These are phyloP conservation scores for Callionymus lyra DNA, from an alignment of 2,113 vertebrate species.

Conservation along the genomic window DNA sequence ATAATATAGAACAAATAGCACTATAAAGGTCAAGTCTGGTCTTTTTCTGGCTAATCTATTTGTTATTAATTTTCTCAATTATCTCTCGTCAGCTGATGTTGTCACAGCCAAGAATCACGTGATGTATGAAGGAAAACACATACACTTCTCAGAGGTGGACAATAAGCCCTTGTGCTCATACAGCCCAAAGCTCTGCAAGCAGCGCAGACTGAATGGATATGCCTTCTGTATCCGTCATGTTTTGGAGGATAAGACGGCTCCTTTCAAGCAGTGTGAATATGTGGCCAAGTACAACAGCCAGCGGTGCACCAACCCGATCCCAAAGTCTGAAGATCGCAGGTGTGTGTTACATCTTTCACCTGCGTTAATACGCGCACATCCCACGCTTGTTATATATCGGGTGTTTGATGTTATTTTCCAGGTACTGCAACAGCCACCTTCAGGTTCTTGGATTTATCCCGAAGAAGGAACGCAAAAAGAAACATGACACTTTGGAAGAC, in stretches of 20 bases:
- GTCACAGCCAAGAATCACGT: conserved; percentile 99
- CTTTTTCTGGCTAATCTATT: conserved; percentile 14
- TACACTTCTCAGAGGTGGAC: conserved; percentile 99
- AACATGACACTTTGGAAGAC: conserved; percentile 90
- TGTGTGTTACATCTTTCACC: conserved; percentile 49
- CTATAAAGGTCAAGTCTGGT: too few relatives aligned
- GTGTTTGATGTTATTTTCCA: conserved; percentile 43
- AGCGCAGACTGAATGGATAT: conserved; percentile 97
- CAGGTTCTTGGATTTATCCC: conserved; percentile 99
- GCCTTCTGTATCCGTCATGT: conserved; percentile 99
- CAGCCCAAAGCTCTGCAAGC: conserved; percentile 99
- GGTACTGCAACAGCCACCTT: conserved; percentile 99
- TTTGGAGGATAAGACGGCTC: conserved; percentile 98
- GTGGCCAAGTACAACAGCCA: conserved; percentile 99
- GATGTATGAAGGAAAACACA: conserved; percentile 99
- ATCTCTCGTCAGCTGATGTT: conserved; percentile 94
- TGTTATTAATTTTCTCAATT: conserved; percentile 35
- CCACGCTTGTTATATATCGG: neutral
- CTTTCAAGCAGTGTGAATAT: conserved; percentile 99
- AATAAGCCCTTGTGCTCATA: conserved; percentile 99
- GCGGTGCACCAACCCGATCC: conserved; percentile 98
- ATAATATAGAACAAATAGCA: neutral
- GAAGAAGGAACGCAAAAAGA: conserved; percentile 99
- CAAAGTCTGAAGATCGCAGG: conserved; percentile 97
- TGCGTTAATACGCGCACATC: too few relatives aligned